Conservation (phyloP, 1,140 invertebrate genomes). For the Colletes gigas region DNA sequence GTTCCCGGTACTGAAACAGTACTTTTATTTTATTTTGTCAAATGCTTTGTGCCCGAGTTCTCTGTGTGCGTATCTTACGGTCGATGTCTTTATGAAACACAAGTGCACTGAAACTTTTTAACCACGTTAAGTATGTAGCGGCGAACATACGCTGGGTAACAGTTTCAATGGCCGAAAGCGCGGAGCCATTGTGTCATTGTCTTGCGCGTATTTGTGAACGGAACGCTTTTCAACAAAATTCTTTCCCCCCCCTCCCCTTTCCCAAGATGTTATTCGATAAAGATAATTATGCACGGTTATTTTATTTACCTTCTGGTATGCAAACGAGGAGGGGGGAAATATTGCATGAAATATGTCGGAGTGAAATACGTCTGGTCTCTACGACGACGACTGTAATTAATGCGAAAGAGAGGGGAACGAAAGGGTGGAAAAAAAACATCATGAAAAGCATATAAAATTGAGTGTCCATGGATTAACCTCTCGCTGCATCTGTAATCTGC, state of each 20-base stretch:
- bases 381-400: conserved; percentile 54
- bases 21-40: conserved; percentile 3
- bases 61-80: background rate
- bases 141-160: background rate
- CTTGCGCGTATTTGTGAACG: background rate
- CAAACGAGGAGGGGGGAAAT: conserved; percentile 3
- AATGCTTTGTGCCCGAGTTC: background rate
- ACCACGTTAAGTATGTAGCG: background rate
- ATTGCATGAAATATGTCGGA: conserved; percentile 15
- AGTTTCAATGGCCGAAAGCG: conserved; percentile 9
- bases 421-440: conserved; percentile 21
- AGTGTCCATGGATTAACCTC: conserved; percentile 36
- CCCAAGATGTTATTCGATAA: conserved; percentile 12
- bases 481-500: conserved; percentile 10
- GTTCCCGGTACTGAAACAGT: background rate
- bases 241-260: background rate
- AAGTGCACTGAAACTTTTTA: background rate
- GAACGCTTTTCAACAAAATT: conserved; percentile 6
- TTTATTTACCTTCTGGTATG: conserved; percentile 13
- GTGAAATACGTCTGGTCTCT: conserved; percentile 20
- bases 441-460: conserved; percentile 36
- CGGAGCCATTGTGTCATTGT: background rate
- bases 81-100: background rate
- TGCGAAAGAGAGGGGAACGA: conserved; percentile 35
- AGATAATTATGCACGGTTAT: conserved; percentile 26